Evolutionary conservation across 2,113 vertebrate species (phyloP).

Genomic region (Poeciliopsis turrubarensis): DNA sequence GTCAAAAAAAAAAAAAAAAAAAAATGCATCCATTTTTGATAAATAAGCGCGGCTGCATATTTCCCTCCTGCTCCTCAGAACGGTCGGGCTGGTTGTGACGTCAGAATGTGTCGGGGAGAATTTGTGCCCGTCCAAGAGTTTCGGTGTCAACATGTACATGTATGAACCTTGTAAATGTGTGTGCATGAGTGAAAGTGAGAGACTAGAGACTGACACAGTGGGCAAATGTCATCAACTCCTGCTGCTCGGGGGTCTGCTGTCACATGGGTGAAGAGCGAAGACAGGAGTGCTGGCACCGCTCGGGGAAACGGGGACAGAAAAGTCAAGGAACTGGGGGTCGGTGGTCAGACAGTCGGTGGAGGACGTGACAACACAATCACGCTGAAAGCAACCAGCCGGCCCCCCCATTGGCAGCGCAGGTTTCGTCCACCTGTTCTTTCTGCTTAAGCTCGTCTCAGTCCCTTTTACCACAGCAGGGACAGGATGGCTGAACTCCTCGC

Average conservation of each 20-base stretch:
- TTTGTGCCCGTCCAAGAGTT: slow-evolving; percentile 7
- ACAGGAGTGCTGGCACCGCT: slow-evolving; percentile 41
- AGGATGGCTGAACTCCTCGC: slow-evolving; percentile 30
- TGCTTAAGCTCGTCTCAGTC: slow-evolving; percentile 38
- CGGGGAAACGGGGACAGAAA: slow-evolving; percentile 17
- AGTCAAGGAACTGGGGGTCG: slow-evolving; percentile 22
- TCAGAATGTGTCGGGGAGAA: slow-evolving; percentile 35
- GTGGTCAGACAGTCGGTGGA: slow-evolving; percentile 50
- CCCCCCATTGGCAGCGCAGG: slow-evolving; percentile 52
- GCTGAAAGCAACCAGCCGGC: slow-evolving; percentile 61
- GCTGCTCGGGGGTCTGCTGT: slow-evolving; percentile 65
- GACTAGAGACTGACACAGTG: slow-evolving; percentile 58
- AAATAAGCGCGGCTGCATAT: slow-evolving; percentile 12
- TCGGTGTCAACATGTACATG: slow-evolving; percentile 44
- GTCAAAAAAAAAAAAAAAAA: too few species aligned
- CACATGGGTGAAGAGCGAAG: slow-evolving; percentile 46
- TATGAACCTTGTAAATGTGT: slow-evolving; percentile 43
- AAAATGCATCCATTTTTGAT: slow-evolving; percentile 9
- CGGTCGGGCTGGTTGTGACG: slow-evolving; percentile 48
- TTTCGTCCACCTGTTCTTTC: slow-evolving; percentile 66
- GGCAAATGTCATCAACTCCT: slow-evolving; percentile 71
- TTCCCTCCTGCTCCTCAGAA: slow-evolving; percentile 30
- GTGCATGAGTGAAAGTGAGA: slow-evolving; percentile 40
- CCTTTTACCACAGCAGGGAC: slow-evolving; percentile 14
- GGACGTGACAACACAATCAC: slow-evolving; percentile 61